Base-by-base conservation (phyloP, 2,888 invertebrate species). In the Lypha dubia region DNA sequence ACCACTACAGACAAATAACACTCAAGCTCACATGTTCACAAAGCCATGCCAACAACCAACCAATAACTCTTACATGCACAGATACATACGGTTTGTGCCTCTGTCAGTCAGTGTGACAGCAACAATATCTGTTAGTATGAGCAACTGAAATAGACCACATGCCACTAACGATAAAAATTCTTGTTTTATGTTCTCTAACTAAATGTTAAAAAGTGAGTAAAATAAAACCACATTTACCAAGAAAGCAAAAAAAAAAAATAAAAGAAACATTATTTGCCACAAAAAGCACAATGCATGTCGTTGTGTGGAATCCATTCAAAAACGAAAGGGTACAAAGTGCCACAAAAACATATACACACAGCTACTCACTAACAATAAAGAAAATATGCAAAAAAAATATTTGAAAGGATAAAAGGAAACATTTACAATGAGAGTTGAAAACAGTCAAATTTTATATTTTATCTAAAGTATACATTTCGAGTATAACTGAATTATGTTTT, bases 121-220 rank as follows among this genome's bases (percentile, higher is more conserved):
- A n/a, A 67, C 67, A 51, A 28, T 53, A 24, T 46, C 20, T 17
- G 24, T 63, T 28, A 17, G 22, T 41, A 20, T 49, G 51, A 60
- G 20, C 28, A 67, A 60, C 32, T 60, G 28, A 51, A 51, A 60
- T 22, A 35, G 22, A 67, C 51, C 60, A 74, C 73, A 80, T 60
- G 60, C 49, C 67, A 68, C 28, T 60, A 68, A 60, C 56, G 15
- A 67, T 58, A 60, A 74, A 46, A 74, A 74, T 60, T 3, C 17
- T 60, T 44, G 41, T 15, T 67, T 60, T 44, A 53, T 60, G 73
- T 67, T 65, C 46, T 32, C 46, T 32, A 38, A 38, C n/a, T 51
- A 44, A 70, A 70, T 68, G 51, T 35, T 35, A 15, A 76, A 67
- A 38, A 24, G 20, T 46, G 9, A 22, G 13, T 4, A 24, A 62